Evolutionary conservation across 2,113 vertebrate species (phyloP).

Genomic region (Pogonocichla stellata): DNA sequence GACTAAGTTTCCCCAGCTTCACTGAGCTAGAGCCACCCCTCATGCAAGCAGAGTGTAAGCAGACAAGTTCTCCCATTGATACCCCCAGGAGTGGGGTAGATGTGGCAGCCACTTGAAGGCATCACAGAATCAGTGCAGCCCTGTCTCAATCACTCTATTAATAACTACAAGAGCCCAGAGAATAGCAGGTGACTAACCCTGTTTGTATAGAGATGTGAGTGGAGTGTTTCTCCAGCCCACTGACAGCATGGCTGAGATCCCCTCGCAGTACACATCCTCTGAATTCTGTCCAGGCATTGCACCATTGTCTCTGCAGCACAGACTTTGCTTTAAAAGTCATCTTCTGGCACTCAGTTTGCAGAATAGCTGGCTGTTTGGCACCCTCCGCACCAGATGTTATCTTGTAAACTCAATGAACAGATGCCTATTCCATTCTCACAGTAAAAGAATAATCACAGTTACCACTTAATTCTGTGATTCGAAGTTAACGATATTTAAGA

Average conservation of each 20-base stretch:
- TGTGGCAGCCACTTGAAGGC: neutral
- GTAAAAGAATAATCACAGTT: slow-evolving; percentile 6
- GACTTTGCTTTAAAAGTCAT: slow-evolving; percentile 15
- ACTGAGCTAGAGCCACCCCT: neutral
- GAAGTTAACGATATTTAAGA: slow-evolving; percentile 1
- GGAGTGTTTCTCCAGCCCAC: rapidly evolving
- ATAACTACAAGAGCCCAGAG: neutral
- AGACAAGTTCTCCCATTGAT: neutral
- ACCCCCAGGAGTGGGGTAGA: neutral
- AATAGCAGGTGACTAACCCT: neutral
- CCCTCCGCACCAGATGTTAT: slow-evolving; percentile 15
- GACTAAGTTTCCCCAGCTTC: neutral
- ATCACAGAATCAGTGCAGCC: neutral
- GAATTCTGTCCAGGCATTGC: slow-evolving; percentile 26
- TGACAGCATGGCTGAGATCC: neutral
- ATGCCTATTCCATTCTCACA: neutral
- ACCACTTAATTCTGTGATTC: slow-evolving; percentile 17
- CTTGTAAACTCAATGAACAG: slow-evolving; percentile 17
- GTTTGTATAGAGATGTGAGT: neutral
- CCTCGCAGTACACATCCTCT: neutral
- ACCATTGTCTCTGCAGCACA: neutral
- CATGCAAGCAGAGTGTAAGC: neutral
- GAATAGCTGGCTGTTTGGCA: slow-evolving; percentile 20
- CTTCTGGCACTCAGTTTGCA: neutral
- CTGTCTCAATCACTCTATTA: neutral